These are phyloP conservation scores for Eublepharis macularius DNA, from an alignment of 2,113 vertebrate genomes.

Conservation along the genomic window DNA sequence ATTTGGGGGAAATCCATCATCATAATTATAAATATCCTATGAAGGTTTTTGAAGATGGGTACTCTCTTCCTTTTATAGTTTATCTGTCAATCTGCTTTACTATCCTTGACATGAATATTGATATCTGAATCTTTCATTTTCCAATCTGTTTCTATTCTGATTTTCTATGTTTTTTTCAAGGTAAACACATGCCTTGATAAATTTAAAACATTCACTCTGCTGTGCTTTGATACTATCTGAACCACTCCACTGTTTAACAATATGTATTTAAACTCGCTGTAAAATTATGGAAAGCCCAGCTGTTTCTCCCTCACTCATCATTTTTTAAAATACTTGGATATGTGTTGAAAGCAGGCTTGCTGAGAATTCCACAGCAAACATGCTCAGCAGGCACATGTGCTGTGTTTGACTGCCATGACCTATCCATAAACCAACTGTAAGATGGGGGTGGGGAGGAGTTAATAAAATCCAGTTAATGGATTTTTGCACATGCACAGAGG, in stretches of 20 bases:
- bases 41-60: background rate
- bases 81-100: background rate
- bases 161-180: background rate
- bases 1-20: too few relatives aligned
- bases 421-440: too few relatives aligned
- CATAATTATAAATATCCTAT: background rate
- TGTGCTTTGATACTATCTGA: background rate
- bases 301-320: background rate
- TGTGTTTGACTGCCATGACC: too few relatives aligned
- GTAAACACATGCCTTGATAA: background rate
- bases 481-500: too few relatives aligned
- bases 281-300: background rate
- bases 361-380: too few relatives aligned
- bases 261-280: background rate
- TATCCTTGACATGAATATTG: background rate
- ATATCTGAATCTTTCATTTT: background rate
- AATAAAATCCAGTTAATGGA: too few relatives aligned
- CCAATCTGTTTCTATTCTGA: background rate
- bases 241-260: slow-evolving; percentile 1
- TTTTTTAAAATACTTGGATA: background rate
- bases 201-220: background rate
- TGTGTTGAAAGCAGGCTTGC: background rate
- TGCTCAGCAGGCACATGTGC: too few relatives aligned
- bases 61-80: background rate
- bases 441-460: too few relatives aligned